Evolutionary conservation across 2,113 vertebrate genomes (phyloP).

Genomic region (Pandion haliaetus): DNA sequence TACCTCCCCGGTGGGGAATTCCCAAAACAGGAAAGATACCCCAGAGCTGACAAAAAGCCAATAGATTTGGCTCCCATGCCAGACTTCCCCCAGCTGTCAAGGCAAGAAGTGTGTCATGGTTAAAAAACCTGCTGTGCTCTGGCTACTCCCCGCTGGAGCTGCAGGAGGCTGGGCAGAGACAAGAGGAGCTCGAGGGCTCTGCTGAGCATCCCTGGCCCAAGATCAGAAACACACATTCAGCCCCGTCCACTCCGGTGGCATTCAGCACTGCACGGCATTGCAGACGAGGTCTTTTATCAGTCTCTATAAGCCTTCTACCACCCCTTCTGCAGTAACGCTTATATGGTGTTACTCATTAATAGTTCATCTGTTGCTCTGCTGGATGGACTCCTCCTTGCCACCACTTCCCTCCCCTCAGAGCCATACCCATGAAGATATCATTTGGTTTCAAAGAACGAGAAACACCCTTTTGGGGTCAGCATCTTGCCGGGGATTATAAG

Average conservation of each 20-base stretch:
- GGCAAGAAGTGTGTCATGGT: background rate
- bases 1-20: background rate
- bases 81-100: slow-evolving; percentile 21
- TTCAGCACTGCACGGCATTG: background rate
- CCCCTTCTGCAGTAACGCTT: background rate
- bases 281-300: background rate
- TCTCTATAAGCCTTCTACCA: background rate
- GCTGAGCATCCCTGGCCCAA: background rate
- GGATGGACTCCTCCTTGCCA: background rate
- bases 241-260: background rate
- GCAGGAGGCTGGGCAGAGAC: background rate
- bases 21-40: slow-evolving; percentile 13
- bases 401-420: background rate
- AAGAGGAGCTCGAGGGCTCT: background rate
- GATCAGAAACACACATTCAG: background rate
- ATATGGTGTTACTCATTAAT: background rate
- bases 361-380: slow-evolving; percentile 28
- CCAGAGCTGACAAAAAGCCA: slow-evolving; percentile 21
- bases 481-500: background rate
- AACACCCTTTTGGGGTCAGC: slow-evolving; percentile 19
- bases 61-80: background rate
- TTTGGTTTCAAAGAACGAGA: slow-evolving; percentile 21
- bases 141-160: background rate
- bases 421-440: background rate
- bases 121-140: background rate